Conservation (phyloP, 2,113 vertebrate genomes). For the Heterotis niloticus region DNA sequence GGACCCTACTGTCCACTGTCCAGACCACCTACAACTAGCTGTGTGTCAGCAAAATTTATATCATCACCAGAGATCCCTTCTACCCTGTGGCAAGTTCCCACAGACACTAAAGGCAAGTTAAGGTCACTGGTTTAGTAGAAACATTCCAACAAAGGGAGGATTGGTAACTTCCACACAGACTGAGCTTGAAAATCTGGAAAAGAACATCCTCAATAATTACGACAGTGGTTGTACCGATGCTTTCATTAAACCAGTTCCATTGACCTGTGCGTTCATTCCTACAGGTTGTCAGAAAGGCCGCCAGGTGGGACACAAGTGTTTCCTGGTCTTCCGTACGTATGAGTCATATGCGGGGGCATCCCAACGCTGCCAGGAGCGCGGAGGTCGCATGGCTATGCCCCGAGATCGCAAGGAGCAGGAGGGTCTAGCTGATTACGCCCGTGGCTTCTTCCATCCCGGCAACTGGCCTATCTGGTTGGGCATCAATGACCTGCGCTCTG, state of each 20-base stretch:
- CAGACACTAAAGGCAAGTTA: too few relatives aligned
- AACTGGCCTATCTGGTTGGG: slow-evolving; percentile 89
- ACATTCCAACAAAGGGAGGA: too few relatives aligned
- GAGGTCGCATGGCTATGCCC: slow-evolving; percentile 79
- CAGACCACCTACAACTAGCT: too few relatives aligned
- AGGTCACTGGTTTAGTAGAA: too few relatives aligned
- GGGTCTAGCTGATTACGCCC: slow-evolving; percentile 70
- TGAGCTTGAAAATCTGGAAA: too few relatives aligned
- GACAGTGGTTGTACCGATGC: too few relatives aligned
- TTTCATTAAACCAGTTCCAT: not conserved
- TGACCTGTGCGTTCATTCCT: not conserved
- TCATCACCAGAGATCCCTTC: too few relatives aligned
- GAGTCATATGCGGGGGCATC: slow-evolving; percentile 71
- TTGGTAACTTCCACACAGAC: too few relatives aligned
- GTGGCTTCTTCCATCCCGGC: slow-evolving; percentile 68
- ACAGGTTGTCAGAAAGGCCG: slow-evolving; percentile 78
- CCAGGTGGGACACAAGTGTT: slow-evolving; percentile 75
- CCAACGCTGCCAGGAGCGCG: slow-evolving; percentile 68
- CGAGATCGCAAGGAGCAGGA: slow-evolving; percentile 74
- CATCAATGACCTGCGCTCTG: slow-evolving; percentile 74
- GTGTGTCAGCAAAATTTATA: too few relatives aligned
- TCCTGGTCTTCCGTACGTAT: slow-evolving; percentile 71
- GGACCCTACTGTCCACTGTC: too few relatives aligned
- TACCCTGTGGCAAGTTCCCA: too few relatives aligned
- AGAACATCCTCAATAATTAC: too few relatives aligned